Percentiles rank a stretch among this genome's conserved stretches.
These are phyloP conservation scores for Pomacea canaliculata DNA, from an alignment of 2,888 invertebrate genomes.

Conservation along the genomic window DNA sequence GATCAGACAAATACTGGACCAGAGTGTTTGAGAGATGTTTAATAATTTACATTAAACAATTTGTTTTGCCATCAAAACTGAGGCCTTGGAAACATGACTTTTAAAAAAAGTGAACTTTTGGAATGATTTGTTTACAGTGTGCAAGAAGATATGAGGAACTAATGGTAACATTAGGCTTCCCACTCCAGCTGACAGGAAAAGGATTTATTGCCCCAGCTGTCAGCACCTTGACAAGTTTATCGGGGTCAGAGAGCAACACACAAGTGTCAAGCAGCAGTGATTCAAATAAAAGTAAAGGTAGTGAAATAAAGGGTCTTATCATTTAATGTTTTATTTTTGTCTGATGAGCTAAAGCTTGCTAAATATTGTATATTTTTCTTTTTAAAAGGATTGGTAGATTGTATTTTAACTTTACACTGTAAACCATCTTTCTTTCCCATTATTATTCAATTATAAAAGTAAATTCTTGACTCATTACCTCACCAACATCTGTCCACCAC, in stretches of 20 bases:
- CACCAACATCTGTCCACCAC: no score
- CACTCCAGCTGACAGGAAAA: conserved; percentile 28
- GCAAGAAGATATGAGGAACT: conserved; percentile 61
- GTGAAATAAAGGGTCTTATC: no score
- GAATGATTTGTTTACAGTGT: conserved; percentile 41
- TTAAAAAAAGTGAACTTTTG: neutral
- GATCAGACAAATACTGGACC: no score
- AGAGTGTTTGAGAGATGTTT: neutral
- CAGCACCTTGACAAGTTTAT: conserved; percentile 38
- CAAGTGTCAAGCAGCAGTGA: conserved; percentile 38
- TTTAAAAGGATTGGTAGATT: no score
- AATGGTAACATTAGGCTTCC: conserved; percentile 39
- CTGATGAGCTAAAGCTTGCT: no score
- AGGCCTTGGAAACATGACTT: no score
- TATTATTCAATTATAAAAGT: no score
- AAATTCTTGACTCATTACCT: no score
- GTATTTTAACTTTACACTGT: no score
- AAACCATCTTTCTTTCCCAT: no score
- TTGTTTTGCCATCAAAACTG: neutral
- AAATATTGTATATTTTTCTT: no score
- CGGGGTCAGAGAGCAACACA: conserved; percentile 43
- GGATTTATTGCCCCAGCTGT: conserved; percentile 5
- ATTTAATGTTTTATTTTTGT: no score
- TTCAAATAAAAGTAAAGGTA: conserved; percentile 53
- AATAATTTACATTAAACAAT: neutral